phyloP scores from a whole-genome alignment of 2,888 invertebrate species.

The Drosophila algonquin region DNA sequence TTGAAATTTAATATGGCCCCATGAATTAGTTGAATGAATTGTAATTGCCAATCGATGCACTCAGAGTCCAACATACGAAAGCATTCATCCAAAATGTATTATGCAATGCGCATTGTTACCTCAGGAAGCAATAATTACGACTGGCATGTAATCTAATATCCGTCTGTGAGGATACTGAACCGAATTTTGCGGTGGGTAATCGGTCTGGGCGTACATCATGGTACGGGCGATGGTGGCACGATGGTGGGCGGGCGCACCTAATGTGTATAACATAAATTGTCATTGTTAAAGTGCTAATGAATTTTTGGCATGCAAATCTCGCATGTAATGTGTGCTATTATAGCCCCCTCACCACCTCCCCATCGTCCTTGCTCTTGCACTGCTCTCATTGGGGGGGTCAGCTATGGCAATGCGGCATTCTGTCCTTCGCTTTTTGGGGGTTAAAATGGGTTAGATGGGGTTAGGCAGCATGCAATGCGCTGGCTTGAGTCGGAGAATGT shows the following conservation, averaged over 20 bases:
- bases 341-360: constrained; percentile 4
- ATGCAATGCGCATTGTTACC: constrained; percentile 53
- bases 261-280: constrained; percentile 60
- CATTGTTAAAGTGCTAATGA: constrained; percentile 73
- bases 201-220: neutral
- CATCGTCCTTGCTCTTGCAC: constrained; percentile 4
- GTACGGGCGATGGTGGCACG: neutral
- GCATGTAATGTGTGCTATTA: constrained; percentile 35
- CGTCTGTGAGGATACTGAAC: constrained; percentile 32
- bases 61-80: constrained; percentile 13
- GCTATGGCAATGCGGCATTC: constrained; percentile 3
- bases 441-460: neutral
- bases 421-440: neutral
- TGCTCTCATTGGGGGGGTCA: constrained; percentile 16
- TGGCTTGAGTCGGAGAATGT: neutral
- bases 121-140: constrained; percentile 58
- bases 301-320: constrained; percentile 67
- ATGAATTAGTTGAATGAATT: constrained; percentile 45
- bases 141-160: constrained; percentile 65
- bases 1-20: constrained; percentile 28
- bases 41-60: constrained; percentile 27
- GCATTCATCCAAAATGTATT: constrained; percentile 36
- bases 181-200: constrained; percentile 10
- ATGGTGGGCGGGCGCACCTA: constrained; percentile 34
- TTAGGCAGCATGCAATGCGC: constrained; percentile 18